Conservation (phyloP, 2,797 vertebrate species). For the Menidia menidia region DNA sequence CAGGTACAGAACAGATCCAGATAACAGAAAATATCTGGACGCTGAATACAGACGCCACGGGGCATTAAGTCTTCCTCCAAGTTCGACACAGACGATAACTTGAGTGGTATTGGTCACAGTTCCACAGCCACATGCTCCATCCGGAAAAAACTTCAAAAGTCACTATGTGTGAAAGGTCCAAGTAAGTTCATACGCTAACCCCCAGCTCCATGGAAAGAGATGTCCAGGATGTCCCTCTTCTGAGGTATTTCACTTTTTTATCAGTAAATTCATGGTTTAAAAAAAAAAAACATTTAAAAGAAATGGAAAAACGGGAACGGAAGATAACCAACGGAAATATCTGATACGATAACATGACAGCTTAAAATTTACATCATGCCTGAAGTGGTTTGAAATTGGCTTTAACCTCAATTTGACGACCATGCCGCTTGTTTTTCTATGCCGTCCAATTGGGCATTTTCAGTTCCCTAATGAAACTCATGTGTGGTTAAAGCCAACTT, state of each 20-base stretch:
- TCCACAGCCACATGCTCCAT: conserved; percentile 15
- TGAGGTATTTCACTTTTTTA: conserved; percentile 10
- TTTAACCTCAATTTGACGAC: conserved; percentile 40
- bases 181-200: background rate
- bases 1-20: background rate
- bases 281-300: conserved; percentile 7
- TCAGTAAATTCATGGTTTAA: conserved; percentile 21
- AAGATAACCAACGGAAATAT: conserved; percentile 37
- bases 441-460: background rate
- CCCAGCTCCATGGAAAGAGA: conserved; percentile 17
- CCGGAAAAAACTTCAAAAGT: background rate
- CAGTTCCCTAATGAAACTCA: conserved; percentile 4
- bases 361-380: background rate
- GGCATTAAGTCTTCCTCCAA: conserved; percentile 18
- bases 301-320: conserved; percentile 22
- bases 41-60: background rate
- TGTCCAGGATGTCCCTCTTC: conserved; percentile 15
- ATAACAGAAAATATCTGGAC: conserved; percentile 30
- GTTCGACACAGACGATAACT: conserved; percentile 1
- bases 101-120: conserved; percentile 5
- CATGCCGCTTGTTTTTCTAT: background rate
- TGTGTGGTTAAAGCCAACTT: conserved; percentile 52
- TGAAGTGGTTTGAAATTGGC: conserved; percentile 35
- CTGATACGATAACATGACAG: background rate
- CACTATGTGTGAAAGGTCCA: background rate